These are phyloP conservation scores for Proteles cristata DNA, from an alignment of 2,113 vertebrate genomes.

Conservation along the genomic window DNA sequence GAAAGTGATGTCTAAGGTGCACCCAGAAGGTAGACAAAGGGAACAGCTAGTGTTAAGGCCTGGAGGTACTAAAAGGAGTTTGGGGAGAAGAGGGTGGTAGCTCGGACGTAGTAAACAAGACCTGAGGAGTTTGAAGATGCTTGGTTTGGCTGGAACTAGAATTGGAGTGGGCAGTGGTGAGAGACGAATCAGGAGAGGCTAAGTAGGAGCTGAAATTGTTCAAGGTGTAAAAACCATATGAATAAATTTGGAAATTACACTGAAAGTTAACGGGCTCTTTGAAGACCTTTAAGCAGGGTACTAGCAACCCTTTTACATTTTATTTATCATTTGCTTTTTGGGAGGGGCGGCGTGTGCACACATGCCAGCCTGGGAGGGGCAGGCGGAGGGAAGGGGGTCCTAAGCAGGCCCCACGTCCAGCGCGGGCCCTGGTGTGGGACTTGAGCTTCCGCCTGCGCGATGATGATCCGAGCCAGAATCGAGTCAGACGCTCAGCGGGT, in stretches of 20 bases:
- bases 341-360: too few species aligned
- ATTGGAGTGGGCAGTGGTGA: background rate
- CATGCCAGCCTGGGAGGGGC: too few species aligned
- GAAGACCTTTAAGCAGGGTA: background rate
- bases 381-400: too few species aligned
- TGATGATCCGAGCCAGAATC: too few species aligned
- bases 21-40: background rate
- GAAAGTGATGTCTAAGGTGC: background rate
- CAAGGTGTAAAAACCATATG: background rate
- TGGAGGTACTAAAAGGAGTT: background rate
- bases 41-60: background rate
- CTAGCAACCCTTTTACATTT: background rate
- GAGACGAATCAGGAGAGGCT: background rate
- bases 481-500: too few species aligned
- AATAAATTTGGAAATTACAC: background rate
- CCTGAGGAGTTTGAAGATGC: background rate
- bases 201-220: background rate
- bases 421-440: too few species aligned
- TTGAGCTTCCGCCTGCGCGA: too few species aligned
- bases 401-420: too few species aligned
- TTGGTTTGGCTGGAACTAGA: background rate
- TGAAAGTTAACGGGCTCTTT: background rate
- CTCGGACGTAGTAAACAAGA: background rate
- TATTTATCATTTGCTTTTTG: too few species aligned
- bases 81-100: background rate